Evolutionary conservation across 2,797 vertebrate species (phyloP).

Genomic region (Pygocentrus nattereri): DNA sequence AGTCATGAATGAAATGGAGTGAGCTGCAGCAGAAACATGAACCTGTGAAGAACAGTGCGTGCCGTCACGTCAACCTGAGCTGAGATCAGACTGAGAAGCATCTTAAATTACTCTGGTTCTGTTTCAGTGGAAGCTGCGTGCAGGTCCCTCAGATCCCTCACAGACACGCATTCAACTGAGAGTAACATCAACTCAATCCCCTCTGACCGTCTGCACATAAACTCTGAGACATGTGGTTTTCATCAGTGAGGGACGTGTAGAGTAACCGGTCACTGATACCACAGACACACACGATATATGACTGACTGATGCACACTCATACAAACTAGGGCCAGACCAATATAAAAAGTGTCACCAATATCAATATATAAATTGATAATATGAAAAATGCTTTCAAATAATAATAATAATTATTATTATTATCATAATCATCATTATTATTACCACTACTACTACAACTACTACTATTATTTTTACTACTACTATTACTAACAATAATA

Average conservation of each 20-base stretch:
- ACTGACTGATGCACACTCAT: neutral
- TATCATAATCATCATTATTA: no score
- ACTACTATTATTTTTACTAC: no score
- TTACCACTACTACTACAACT: no score
- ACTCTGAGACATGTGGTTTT: constrained; percentile 14
- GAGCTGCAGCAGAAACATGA: neutral
- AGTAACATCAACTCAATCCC: neutral
- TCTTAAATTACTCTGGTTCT: neutral
- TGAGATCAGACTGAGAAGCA: neutral
- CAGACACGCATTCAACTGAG: neutral
- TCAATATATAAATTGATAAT: no score
- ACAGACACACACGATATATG: neutral
- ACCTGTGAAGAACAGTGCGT: neutral
- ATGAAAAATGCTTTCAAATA: no score
- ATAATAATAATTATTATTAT: no score
- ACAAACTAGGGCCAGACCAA: no score
- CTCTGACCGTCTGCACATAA: neutral
- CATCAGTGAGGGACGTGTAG: constrained; percentile 5
- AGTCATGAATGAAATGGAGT: neutral
- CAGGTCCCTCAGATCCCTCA: no score
- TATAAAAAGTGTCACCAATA: no score
- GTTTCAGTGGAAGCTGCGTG: constrained; percentile 44
- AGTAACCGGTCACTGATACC: neutral
- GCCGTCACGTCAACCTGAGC: neutral
- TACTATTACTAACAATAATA: no score